Base-by-base conservation (phyloP, 2,113 vertebrate species). In the Psettodes erumei region DNA sequence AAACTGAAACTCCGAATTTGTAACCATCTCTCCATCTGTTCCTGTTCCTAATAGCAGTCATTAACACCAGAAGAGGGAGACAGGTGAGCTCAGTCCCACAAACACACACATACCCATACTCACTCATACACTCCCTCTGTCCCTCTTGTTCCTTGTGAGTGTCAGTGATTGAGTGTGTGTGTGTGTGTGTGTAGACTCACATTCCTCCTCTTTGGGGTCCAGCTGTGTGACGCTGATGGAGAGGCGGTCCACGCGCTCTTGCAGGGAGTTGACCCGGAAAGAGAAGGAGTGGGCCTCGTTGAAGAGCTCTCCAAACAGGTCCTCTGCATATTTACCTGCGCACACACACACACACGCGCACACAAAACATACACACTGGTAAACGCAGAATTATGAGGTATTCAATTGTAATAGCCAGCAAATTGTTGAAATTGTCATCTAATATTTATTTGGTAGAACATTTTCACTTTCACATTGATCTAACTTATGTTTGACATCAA, bases 251-350 rank as follows among this genome's bases (percentile, higher is more conserved):
- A 99, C 98, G 1, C 98, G 96, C 90, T 99, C 98, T 87, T 99
- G 98, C 56, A 99, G 92, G n/a, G 98, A 98, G 89, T 99, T 99
- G 81, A 99, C 98, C 94, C 98, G 94, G 91, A 98, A 98, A 58
- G 97, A 98, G 93, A 99, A 99, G 86, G 96, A 94, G 90, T 99
- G 97, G 42, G 98, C 98, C 93, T 99, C 98, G 59, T 98, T 98
- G 92, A 99, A 99, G 63, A 99, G 95, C 88, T 99, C 97, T 83
- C 98, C 98, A 89, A 99, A 99, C 89, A 99, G 94, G 89, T 99
- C 98, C 94, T 99, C 98, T 83, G 98, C 97, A 95, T 99, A 98
- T 95, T 99, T 99, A 95, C 98, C 98, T 99, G 85, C 67, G 94
- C 87, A 45, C 7, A 83, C 0, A 18, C 12, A 40, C 28, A 73